Percentiles rank a stretch among this genome's conserved stretches.
Evolutionary conservation across 2,113 vertebrate species (phyloP).

Genomic region (Callorhinus ursinus): DNA sequence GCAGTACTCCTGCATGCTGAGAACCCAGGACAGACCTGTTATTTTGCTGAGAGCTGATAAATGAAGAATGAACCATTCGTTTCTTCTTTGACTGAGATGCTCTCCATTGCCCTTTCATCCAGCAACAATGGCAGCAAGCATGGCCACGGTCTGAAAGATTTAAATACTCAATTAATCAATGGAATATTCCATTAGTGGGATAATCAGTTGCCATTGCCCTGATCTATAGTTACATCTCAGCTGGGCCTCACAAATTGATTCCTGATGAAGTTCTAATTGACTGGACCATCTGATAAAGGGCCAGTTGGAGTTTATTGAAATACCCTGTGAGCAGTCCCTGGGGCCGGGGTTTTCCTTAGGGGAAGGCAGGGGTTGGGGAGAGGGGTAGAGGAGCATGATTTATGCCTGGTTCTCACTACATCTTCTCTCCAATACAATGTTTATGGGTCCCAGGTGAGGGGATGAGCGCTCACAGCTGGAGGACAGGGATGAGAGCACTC

Average conservation of each 20-base stretch:
- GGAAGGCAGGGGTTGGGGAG: conserved; percentile 59
- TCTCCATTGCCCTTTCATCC: neutral
- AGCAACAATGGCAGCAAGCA: conserved; percentile 55
- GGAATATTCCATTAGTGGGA: conserved; percentile 90
- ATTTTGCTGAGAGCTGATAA: neutral
- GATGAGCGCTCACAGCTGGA: conserved; percentile 75
- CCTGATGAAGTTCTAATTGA: conserved; percentile 92
- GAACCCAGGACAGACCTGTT: neutral
- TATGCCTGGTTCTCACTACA: conserved; percentile 78
- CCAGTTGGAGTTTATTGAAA: conserved; percentile 80
- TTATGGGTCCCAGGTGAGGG: conserved; percentile 85
- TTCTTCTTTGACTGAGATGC: neutral
- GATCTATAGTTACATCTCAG: conserved; percentile 91
- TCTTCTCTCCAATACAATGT: conserved; percentile 79
- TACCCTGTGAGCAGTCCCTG: conserved; percentile 68
- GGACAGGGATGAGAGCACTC: conserved; percentile 63
- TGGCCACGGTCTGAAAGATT: conserved; percentile 81
- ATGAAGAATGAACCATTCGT: neutral
- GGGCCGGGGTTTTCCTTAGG: conserved; percentile 72
- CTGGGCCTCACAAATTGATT: conserved; percentile 90
- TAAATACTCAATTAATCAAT: conserved; percentile 91
- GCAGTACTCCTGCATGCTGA: neutral
- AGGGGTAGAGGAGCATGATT: conserved; percentile 80
- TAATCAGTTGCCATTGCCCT: conserved; percentile 86
- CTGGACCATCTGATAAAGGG: conserved; percentile 84